Conservation (phyloP, 1,140 invertebrate species). For the Papilio xuthus region DNA sequence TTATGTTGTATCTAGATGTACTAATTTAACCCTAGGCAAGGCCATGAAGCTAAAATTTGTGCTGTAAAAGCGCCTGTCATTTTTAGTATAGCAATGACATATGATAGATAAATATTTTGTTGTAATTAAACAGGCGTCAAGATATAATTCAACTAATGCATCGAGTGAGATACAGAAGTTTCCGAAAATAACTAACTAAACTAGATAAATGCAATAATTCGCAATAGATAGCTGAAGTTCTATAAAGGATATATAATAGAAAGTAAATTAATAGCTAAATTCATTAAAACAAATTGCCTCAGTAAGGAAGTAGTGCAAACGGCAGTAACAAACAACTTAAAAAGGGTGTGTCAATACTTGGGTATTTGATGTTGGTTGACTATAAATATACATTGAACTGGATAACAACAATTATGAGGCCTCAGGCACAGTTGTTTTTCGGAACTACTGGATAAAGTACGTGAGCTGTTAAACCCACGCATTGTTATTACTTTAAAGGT, state of each 20-base stretch:
- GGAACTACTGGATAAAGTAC: slow-evolving; percentile 3
- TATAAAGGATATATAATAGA: neutral
- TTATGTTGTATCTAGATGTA: neutral
- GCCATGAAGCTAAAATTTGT: no score
- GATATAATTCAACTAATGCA: neutral
- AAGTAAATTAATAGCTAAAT: neutral
- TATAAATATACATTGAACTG: neutral
- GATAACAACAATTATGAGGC: neutral
- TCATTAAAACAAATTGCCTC: neutral
- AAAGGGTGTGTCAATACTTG: neutral
- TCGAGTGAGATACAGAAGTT: neutral
- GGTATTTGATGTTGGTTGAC: neutral
- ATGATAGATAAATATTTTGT: neutral
- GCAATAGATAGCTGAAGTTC: neutral
- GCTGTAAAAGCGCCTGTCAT: neutral
- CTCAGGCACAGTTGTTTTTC: slow-evolving; percentile 14
- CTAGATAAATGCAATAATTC: neutral
- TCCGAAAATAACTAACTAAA: neutral
- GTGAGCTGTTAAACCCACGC: slow-evolving; percentile 18
- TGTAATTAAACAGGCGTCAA: neutral
- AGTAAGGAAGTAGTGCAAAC: neutral
- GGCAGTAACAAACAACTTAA: neutral
- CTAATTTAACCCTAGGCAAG: no score
- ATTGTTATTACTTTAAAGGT: neutral
- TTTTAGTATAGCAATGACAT: neutral